Evolutionary conservation across 35 echinoderm and acorn worm genomes (phyloP), one percentile per base, ranked within the genome.

Genomic region (Chiridota heheva): DNA sequence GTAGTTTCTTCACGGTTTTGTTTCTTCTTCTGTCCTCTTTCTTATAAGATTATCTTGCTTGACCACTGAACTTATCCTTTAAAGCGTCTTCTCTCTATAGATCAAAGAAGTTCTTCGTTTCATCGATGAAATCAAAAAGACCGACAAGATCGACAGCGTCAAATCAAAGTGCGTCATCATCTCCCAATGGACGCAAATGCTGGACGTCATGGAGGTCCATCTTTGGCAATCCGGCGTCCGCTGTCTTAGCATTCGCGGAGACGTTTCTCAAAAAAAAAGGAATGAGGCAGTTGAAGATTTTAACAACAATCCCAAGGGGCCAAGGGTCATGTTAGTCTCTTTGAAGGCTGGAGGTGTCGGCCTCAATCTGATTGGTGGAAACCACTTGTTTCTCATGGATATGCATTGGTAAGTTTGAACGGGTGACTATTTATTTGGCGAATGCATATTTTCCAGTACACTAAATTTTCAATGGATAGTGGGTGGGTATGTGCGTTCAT

Each of bases 161-260:
- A 82, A 68, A 42, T 87, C 81, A 47, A 98, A 98, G 74, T 91
- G 84, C 58, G 95, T 98, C 3, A 57, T 98, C 1, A 82, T 98
- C 7, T 98, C 95, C n/a, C 89, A 91, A 63, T 98, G 95, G 95
- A 98, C 95, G 17, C 64, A 88, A 37, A 98, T 98, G 95, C 81
- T 98, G 36, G 95, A 92, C 25, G 76, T 98, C 4, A 83, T 92
- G 57, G 85, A 63, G 0, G 29, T 70, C 56, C 95, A 98, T 46
- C 70, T 98, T 7, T 61, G 51, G 16, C 40, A 40, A 31, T 71
- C 87, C 33, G 85, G 85, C 65, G 88, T 88, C 42, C 17, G 63
- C 10, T 88, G 79, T 76, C 86, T 68, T 26, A 83, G 36, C 20
- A 98, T 98, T 15, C 80, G 85, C 20, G 89, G 95, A 28, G 77